Conservation (phyloP, 1,140 invertebrate species). For the Holotrichia oblita region DNA sequence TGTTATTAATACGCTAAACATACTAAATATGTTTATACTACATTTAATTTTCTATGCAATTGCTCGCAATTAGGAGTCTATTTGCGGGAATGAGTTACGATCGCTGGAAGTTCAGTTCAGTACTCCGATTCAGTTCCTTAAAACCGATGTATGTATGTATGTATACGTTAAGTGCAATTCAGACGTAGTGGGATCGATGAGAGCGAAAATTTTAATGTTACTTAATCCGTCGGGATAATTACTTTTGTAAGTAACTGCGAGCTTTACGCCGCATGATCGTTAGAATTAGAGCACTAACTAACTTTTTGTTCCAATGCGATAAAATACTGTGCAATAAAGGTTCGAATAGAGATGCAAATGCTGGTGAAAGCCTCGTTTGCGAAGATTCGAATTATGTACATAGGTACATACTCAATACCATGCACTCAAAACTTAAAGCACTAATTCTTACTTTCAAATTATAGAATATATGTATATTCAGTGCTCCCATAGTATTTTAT, state of each 20-base stretch:
- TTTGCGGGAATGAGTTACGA: slow-evolving; percentile 31
- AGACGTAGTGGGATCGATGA: slow-evolving; percentile 19
- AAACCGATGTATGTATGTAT: not conserved
- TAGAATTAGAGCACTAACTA: not conserved
- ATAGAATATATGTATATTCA: too few relatives aligned
- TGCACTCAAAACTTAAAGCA: too few relatives aligned
- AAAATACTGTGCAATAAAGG: not conserved
- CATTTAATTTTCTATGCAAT: slow-evolving; percentile 37
- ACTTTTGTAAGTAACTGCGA: slow-evolving; percentile 21
- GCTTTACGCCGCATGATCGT: not conserved
- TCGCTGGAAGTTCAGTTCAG: not conserved
- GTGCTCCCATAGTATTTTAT: too few relatives aligned
- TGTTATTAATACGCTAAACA: slow-evolving; percentile 35
- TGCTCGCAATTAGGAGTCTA: slow-evolving; percentile 36
- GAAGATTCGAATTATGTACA: too few relatives aligned
- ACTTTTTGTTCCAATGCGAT: not conserved
- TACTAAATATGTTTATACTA: slow-evolving; percentile 36
- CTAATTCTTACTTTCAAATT: too few relatives aligned
- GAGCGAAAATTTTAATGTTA: slow-evolving; percentile 20
- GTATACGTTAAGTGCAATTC: slow-evolving; percentile 11
- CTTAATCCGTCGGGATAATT: slow-evolving; percentile 22
- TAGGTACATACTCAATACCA: too few relatives aligned
- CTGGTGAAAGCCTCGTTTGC: not conserved
- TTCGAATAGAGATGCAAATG: not conserved
- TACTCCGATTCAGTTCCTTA: slow-evolving; percentile 7